Conservation (phyloP, 2,888 invertebrate species). For the Lithosia quadra region DNA sequence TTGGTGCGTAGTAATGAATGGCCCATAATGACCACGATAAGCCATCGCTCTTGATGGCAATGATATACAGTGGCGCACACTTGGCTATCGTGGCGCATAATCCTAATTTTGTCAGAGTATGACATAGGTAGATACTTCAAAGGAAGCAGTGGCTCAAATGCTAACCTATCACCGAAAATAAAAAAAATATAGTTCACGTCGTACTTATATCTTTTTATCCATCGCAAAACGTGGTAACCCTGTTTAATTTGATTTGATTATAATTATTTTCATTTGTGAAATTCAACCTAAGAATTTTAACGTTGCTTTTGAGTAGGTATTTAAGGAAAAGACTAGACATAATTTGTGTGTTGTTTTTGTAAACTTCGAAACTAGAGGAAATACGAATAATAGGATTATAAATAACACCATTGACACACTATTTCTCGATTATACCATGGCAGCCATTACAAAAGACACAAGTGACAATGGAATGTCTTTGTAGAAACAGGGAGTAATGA, state of each 20-base stretch:
- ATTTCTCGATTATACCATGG: constrained; percentile 23
- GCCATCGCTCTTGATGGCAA: too few species aligned
- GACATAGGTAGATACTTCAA: too few species aligned
- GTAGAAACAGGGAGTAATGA: constrained; percentile 43
- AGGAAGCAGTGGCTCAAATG: too few species aligned
- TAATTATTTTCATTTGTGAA: neutral
- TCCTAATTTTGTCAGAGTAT: too few species aligned
- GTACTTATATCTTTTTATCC: too few species aligned
- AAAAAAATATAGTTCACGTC: too few species aligned
- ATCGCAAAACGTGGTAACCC: neutral
- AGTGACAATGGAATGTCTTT: constrained; percentile 21
- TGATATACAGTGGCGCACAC: too few species aligned
- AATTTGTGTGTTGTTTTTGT: neutral
- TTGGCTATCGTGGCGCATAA: too few species aligned
- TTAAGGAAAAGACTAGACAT: neutral
- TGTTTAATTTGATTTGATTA: neutral
- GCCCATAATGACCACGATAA: too few species aligned
- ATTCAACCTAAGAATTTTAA: neutral
- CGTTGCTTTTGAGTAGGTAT: neutral
- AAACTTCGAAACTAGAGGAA: constrained; percentile 5
- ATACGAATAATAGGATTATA: constrained; percentile 11
- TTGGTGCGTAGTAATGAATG: too few species aligned
- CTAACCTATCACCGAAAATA: too few species aligned
- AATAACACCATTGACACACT: neutral
- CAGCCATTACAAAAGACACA: constrained; percentile 37